Evolutionary conservation across 2,797 vertebrate genomes (phyloP).

Genomic region (Acrocephalus scirpaceus): DNA sequence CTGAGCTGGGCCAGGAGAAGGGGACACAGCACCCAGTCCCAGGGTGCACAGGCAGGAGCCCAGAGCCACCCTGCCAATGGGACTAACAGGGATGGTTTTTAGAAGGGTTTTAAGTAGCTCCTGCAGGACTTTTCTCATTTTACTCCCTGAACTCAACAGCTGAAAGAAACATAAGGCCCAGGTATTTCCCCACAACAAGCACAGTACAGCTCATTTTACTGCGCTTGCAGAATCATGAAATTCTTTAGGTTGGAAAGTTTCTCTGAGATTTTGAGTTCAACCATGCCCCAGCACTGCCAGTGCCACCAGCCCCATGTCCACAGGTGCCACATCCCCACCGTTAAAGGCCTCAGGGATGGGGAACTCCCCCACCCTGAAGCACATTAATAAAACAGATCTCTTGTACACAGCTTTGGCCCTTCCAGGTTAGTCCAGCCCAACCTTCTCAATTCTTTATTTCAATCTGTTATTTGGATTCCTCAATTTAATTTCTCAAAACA

Average conservation of each 20-base stretch:
- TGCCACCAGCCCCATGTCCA: background rate
- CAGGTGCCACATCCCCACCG: background rate
- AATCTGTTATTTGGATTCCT: background rate
- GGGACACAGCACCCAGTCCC: background rate
- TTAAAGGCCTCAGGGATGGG: background rate
- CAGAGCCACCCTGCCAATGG: background rate
- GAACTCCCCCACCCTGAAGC: background rate
- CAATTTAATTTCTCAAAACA: background rate
- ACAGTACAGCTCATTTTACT: background rate
- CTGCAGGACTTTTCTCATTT: background rate
- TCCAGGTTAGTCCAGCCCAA: background rate
- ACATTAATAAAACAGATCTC: background rate
- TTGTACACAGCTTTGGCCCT: background rate
- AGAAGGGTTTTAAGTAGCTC: background rate
- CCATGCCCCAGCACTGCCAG: background rate
- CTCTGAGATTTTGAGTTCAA: background rate
- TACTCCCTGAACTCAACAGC: background rate
- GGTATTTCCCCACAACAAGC: background rate
- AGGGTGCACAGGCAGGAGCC: background rate
- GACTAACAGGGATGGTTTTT: background rate
- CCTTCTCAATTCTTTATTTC: background rate
- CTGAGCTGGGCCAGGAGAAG: background rate
- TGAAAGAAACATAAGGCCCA: fast-evolving
- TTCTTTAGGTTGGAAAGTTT: background rate
- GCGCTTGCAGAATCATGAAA: background rate